Evolutionary conservation across 2,797 vertebrate genomes (phyloP).

Genomic region (Peromyscus nudipes): DNA sequence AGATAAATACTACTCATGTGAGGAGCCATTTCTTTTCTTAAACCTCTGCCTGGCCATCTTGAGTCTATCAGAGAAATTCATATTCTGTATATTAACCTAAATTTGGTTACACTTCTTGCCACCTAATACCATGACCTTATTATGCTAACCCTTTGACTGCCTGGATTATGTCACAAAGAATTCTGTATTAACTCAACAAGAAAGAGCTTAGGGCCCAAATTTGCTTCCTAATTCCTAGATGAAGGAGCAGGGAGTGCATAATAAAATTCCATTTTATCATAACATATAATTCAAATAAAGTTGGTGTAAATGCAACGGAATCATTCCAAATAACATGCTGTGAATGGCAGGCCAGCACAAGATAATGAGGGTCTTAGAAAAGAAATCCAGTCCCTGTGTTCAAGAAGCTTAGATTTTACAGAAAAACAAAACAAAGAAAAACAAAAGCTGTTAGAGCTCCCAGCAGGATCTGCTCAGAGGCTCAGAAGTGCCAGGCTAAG

Average conservation of each 20-base stretch:
- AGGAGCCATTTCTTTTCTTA: slow-evolving; percentile 44
- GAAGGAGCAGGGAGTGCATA: not conserved
- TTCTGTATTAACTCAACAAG: slow-evolving; percentile 68
- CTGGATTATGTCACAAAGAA: slow-evolving; percentile 67
- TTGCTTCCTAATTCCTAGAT: slow-evolving; percentile 62
- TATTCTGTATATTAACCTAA: slow-evolving; percentile 61
- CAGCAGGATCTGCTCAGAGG: not conserved
- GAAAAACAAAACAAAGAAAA: slow-evolving; percentile 48
- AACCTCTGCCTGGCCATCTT: slow-evolving; percentile 61
- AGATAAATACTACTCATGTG: slow-evolving; percentile 21
- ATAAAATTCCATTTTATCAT: slow-evolving; percentile 70
- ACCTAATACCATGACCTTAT: slow-evolving; percentile 60
- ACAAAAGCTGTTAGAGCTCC: not conserved
- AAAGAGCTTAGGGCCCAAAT: slow-evolving; percentile 46
- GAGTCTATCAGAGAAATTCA: slow-evolving; percentile 57
- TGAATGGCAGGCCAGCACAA: not conserved
- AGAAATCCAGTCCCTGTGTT: slow-evolving; percentile 12
- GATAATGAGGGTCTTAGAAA: slow-evolving; percentile 58
- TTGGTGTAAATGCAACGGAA: slow-evolving; percentile 46
- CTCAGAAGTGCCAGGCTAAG: not conserved
- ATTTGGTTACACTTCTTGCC: slow-evolving; percentile 67
- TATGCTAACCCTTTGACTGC: slow-evolving; percentile 61
- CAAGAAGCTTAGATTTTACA: slow-evolving; percentile 46
- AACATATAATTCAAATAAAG: slow-evolving; percentile 69
- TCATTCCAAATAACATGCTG: slow-evolving; percentile 50